Evolutionary conservation across 2,797 vertebrate genomes (phyloP).

Genomic region (Hoplostethus mediterraneus): DNA sequence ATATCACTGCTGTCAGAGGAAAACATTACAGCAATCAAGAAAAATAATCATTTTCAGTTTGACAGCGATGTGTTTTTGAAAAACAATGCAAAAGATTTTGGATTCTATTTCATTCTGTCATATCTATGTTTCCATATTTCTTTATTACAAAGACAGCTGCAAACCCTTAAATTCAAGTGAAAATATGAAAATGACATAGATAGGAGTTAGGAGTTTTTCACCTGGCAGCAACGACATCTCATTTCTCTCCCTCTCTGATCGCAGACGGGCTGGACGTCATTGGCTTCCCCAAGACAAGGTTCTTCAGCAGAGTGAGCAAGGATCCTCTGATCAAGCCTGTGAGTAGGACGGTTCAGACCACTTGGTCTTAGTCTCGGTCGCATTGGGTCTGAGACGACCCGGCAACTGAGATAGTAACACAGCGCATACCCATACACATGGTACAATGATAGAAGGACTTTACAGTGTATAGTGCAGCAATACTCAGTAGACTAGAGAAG

Average conservation of each 20-base stretch:
- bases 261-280: conserved; percentile 64
- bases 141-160: no score
- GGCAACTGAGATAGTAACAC: neutral
- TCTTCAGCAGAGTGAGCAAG: conserved; percentile 75
- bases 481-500: neutral
- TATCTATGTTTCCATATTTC: no score
- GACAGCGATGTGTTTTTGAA: no score
- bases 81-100: no score
- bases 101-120: no score
- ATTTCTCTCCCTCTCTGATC: conserved; percentile 30
- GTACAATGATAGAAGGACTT: neutral
- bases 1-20: neutral
- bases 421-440: neutral
- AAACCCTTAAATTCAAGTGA: neutral
- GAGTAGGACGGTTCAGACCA: conserved; percentile 57
- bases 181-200: no score
- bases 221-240: neutral
- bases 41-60: no score
- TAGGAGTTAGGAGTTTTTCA: neutral
- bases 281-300: conserved; percentile 75
- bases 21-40: no score
- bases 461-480: neutral
- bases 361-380: no score
- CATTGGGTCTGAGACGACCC: neutral
- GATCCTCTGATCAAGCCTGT: conserved; percentile 70